Base-by-base conservation (phyloP, 1,140 invertebrate genomes). In the Pogonomyrmex californicus region DNA sequence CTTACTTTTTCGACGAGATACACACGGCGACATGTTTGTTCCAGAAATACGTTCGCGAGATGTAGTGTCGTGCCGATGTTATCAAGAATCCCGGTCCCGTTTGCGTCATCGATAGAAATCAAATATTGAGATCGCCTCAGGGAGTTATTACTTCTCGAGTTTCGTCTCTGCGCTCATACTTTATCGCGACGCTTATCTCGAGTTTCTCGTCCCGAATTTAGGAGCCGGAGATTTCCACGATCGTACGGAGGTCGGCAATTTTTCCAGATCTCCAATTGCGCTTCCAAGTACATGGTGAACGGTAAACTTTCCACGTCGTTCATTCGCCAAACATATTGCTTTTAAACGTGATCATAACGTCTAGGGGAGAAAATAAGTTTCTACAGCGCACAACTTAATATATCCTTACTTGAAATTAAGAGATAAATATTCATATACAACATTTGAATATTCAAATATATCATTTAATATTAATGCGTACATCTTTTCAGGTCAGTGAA, bases 61-160 rank as follows among this genome's bases (percentile, higher is more conserved):
- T 58, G 41, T 44, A 44, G 49, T 12, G 54, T 47, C 14, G 79
- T 47, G 66, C 17, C 79, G 68, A 47, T 60, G 44, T 73, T 83
- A 83, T 83, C 68, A 73, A 47, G 41, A 33, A 83, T 73, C 78
- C 38, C 78, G 54, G 44, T 73, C 10, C 54, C 68, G 54, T 75
- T 83, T 75, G 41, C 54, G 68, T 83, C 78, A 81, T 81, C 79
- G 79, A 83, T 73, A 73, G 79, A 83, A 83, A 83, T 83, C 79
- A 83, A 83, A 83, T 75, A 83, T 83, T 83, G 79, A 83, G 79
- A 83, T 83, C 68, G 68, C 68, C 68, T 62, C 30, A 12, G 68
- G 68, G 56, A 83, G 68, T 83, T 83, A 75, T 83, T 83, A 83
- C 68, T 75, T 75, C 54, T 73, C 79, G 79, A 83, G 68, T 75